Percentiles rank a stretch among this genome's conserved stretches.
Conservation (phyloP, 2,113 vertebrate genomes). For the Trachemys scripta region DNA sequence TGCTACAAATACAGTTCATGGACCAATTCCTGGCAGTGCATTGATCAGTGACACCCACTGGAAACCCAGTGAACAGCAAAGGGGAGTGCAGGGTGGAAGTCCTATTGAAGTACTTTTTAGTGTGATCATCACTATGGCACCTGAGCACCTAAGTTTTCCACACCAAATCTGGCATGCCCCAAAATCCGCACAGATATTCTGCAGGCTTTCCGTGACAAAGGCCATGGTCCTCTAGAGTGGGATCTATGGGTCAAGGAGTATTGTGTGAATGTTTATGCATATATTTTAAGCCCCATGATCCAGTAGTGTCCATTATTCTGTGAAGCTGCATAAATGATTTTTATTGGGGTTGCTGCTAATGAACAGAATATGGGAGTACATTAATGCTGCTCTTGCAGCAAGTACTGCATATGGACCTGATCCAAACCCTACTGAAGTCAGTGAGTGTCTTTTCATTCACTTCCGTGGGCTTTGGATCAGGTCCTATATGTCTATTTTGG, state of each 20-base stretch:
- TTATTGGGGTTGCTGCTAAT: not conserved
- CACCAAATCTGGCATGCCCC: not conserved
- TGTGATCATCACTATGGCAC: not conserved
- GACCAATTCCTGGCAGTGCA: not conserved
- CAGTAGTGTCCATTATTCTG: rapidly evolving
- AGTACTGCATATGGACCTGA: not conserved
- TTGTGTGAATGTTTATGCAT: rapidly evolving
- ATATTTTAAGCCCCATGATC: not conserved
- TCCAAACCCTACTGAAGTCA: not conserved
- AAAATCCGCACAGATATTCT: rapidly evolving
- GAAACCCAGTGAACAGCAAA: not conserved
- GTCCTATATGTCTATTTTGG: not conserved
- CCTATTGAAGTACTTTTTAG: not conserved
- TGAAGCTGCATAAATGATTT: not conserved
- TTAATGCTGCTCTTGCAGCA: not conserved
- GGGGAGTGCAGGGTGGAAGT: not conserved
- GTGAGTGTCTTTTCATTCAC: not conserved
- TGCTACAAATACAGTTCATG: not conserved
- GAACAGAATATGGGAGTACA: not conserved
- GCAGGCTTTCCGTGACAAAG: not conserved
- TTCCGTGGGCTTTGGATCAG: not conserved
- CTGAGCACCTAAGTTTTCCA: not conserved
- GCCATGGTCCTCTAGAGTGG: not conserved
- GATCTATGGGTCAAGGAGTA: not conserved
- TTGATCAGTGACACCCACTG: not conserved